These are phyloP conservation scores for Disparrhopalites patrizii DNA, from an alignment of 2,888 invertebrate species.

Conservation along the genomic window DNA sequence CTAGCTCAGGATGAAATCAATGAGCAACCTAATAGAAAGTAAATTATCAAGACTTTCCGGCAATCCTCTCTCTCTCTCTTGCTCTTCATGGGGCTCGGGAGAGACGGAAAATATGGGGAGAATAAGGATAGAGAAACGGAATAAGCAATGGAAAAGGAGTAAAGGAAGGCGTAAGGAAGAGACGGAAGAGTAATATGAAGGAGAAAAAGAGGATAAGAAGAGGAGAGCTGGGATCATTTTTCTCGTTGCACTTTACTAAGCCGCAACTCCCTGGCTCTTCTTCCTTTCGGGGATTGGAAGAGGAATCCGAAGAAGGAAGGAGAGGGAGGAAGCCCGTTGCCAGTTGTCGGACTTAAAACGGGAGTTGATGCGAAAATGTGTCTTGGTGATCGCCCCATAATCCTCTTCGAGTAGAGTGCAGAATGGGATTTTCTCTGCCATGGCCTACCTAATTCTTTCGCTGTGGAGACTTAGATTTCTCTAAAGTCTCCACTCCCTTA, in stretches of 20 bases:
- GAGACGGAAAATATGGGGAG: too few relatives aligned
- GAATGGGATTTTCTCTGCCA: conserved; percentile 30
- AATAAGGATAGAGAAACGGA: too few relatives aligned
- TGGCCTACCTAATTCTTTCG: conserved; percentile 32
- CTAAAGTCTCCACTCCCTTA: neutral
- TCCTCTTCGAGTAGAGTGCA: conserved; percentile 33
- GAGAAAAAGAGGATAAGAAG: neutral
- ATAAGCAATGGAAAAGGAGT: too few relatives aligned
- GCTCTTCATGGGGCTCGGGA: too few relatives aligned
- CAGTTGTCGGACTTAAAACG: conserved; percentile 9
- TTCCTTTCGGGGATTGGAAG: neutral
- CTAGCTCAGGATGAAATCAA: conserved; percentile 29
- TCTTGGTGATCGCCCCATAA: conserved; percentile 28
- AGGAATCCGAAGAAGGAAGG: too few relatives aligned
- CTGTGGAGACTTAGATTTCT: conserved; percentile 27
- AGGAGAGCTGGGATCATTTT: conserved; percentile 1
- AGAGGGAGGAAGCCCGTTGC: too few relatives aligned
- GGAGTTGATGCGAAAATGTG: conserved; percentile 28
- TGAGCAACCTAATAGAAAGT: conserved; percentile 29
- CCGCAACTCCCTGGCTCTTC: neutral
- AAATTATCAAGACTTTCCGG: conserved; percentile 29
- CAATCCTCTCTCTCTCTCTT: conserved; percentile 11
- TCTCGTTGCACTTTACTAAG: too few relatives aligned
- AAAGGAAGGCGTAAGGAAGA: too few relatives aligned
- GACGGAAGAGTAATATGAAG: too few relatives aligned